Conservation (phyloP, 1,140 invertebrate genomes). For the Phymorhynchus buccinoides region DNA sequence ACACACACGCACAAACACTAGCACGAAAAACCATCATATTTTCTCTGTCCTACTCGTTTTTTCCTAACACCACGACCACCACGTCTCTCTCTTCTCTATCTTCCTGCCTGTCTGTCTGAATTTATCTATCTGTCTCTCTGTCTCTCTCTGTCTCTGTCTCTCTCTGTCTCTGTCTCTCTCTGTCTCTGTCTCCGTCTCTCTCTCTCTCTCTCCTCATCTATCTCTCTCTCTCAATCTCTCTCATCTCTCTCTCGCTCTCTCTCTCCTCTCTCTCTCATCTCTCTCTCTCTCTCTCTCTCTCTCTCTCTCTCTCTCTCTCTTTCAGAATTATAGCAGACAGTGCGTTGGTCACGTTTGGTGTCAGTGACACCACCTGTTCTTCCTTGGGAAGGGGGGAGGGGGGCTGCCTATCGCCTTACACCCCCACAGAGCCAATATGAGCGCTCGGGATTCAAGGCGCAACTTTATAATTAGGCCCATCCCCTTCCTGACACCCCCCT, state of each 20-base stretch:
- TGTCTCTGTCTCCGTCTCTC: no score
- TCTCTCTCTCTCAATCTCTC: background rate
- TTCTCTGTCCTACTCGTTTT: no score
- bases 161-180: no score
- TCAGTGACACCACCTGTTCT: constrained; percentile 17
- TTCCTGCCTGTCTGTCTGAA: no score
- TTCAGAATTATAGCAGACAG: background rate
- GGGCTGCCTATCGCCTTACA: background rate
- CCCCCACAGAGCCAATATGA: background rate
- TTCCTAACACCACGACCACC: no score
- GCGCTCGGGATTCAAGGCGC: background rate
- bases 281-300: background rate
- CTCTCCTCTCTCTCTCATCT: background rate
- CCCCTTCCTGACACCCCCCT: no score
- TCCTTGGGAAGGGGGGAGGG: background rate
- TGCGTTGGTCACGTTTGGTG: background rate
- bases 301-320: background rate
- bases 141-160: background rate
- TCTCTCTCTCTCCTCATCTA: no score
- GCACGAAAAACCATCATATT: no score
- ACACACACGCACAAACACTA: no score
- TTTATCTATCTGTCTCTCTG: no score
- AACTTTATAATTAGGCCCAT: background rate
- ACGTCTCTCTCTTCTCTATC: background rate
- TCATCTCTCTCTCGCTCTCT: background rate